Percentiles rank a stretch among this genome's conserved stretches.
Conservation (phyloP, 1,140 invertebrate genomes). For the Akabosia matsudoensis region DNA sequence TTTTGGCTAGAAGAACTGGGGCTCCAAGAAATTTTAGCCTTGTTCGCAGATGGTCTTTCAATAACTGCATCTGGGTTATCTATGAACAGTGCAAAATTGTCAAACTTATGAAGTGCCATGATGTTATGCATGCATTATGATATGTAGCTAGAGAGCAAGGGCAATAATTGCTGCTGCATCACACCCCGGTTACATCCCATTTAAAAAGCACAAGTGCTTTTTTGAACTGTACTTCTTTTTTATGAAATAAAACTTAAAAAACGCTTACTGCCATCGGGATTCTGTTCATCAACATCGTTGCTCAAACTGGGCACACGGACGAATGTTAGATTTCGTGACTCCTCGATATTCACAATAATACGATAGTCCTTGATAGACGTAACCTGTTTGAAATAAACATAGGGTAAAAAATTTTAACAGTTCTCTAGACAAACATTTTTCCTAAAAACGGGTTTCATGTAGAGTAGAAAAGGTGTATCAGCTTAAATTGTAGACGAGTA, state of each 20-base stretch:
- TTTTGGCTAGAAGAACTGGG: conserved; percentile 56
- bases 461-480: too few species aligned
- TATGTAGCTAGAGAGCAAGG: too few species aligned
- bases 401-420: too few species aligned
- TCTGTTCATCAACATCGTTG: conserved; percentile 57
- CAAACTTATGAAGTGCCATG: too few species aligned
- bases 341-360: conserved; percentile 60
- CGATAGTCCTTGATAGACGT: conserved; percentile 51
- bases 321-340: conserved; percentile 57
- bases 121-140: too few species aligned
- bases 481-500: too few species aligned
- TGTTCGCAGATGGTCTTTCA: conserved; percentile 35
- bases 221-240: conserved; percentile 20
- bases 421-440: too few species aligned
- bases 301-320: conserved; percentile 60
- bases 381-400: too few species aligned
- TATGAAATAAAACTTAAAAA: background rate
- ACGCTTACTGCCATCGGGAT: conserved; percentile 50
- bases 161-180: too few species aligned
- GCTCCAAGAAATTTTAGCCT: conserved; percentile 50
- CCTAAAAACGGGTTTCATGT: too few species aligned
- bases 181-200: too few species aligned
- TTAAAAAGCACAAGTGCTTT: too few species aligned
- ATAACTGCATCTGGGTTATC: conserved; percentile 44
- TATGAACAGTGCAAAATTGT: conserved; percentile 7